Percentiles rank a stretch among this genome's conserved stretches.
Evolutionary conservation across 2,113 vertebrate species (phyloP).

Genomic region (Dicentrarchus labrax): DNA sequence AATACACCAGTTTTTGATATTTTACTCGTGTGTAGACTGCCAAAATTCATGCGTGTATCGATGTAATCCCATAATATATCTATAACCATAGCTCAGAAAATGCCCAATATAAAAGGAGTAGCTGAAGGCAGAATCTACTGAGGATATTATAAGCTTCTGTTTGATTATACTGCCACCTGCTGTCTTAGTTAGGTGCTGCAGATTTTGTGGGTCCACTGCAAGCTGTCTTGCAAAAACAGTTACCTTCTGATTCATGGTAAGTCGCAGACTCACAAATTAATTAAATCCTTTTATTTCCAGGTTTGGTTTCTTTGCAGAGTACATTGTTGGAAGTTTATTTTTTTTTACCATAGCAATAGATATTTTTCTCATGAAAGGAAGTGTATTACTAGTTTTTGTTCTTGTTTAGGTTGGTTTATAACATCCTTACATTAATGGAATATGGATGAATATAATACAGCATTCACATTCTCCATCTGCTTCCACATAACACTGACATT

Average conservation of each 20-base stretch:
- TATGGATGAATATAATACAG: slow-evolving; percentile 80
- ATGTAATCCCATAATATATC: neutral
- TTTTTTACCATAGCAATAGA: slow-evolving; percentile 81
- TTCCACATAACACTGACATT: slow-evolving; percentile 62
- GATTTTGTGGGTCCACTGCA: neutral
- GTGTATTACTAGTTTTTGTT: slow-evolving; percentile 2
- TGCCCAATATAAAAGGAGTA: neutral
- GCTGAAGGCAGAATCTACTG: neutral
- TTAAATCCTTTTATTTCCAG: slow-evolving; percentile 89
- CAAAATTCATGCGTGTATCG: slow-evolving; percentile 18
- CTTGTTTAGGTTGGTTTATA: slow-evolving; percentile 38
- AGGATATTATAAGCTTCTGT: neutral
- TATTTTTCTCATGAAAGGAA: slow-evolving; percentile 69
- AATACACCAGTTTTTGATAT: neutral
- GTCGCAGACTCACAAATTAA: slow-evolving; percentile 64
- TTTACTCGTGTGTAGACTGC: slow-evolving; percentile 12
- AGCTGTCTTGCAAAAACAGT: neutral
- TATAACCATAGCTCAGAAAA: neutral
- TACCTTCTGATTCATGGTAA: neutral
- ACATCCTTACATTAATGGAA: slow-evolving; percentile 55
- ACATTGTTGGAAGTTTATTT: slow-evolving; percentile 84
- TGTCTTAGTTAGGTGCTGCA: slow-evolving; percentile 27
- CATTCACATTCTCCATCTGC: slow-evolving; percentile 67
- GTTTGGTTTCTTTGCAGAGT: slow-evolving; percentile 86
- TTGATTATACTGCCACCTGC: slow-evolving; percentile 69